phyloP scores from a whole-genome alignment of 1,140 invertebrate species.

The Brachionus paranguensis region DNA sequence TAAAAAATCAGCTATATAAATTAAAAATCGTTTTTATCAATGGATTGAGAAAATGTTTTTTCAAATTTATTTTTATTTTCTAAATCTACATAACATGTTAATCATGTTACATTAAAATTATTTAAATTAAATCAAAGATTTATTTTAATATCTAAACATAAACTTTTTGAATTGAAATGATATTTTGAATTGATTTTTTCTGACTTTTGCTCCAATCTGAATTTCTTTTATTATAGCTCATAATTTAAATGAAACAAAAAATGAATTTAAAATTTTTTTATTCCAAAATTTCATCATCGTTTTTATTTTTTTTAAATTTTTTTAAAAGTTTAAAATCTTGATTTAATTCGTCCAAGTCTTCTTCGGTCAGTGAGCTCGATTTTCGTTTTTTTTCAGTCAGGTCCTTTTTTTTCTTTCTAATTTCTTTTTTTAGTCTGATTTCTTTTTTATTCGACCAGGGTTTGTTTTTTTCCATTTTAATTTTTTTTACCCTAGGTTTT shows the following conservation, averaged over 20 bases:
- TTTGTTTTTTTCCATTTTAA: constrained; percentile 29
- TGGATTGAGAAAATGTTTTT: too few relatives aligned
- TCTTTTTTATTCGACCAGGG: constrained; percentile 75
- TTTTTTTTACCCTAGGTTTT: constrained; percentile 43
- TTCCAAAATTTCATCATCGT: background rate
- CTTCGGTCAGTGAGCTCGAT: constrained; percentile 57
- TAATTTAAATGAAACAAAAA: background rate
- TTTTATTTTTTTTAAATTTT: constrained; percentile 64
- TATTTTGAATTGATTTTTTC: too few relatives aligned
- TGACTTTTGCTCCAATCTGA: too few relatives aligned
- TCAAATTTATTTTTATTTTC: too few relatives aligned
- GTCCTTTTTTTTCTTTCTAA: constrained; percentile 59
- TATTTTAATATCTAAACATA: too few relatives aligned
- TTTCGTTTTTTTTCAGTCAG: constrained; percentile 41
- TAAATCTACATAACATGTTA: too few relatives aligned
- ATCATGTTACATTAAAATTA: too few relatives aligned
- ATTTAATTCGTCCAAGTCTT: constrained; percentile 75
- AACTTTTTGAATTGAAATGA: too few relatives aligned
- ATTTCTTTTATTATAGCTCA: too few relatives aligned
- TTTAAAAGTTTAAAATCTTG: constrained; percentile 77
- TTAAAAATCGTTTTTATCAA: too few relatives aligned
- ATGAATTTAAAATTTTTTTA: background rate
- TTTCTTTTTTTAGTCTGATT: constrained; percentile 65
- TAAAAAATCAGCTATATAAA: too few relatives aligned
- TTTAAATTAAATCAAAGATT: too few relatives aligned